These are phyloP conservation scores for Parapristionchus giblindavisi DNA, from an alignment of 2,888 invertebrate species.

Conservation along the genomic window DNA sequence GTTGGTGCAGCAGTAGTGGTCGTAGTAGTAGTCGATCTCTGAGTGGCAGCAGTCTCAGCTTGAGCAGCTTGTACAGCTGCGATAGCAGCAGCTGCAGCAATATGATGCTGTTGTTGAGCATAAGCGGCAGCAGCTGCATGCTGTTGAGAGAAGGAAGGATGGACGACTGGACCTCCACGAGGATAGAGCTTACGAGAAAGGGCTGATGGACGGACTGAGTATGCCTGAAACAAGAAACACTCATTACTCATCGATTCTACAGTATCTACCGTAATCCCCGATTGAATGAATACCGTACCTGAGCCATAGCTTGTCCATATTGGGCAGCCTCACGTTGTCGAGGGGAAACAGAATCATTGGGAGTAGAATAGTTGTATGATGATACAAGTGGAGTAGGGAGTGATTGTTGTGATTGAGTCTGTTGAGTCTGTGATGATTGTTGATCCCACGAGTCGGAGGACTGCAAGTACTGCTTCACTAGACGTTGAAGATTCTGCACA, in stretches of 20 bases:
- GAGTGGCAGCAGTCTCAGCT: background rate
- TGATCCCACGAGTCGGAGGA: background rate
- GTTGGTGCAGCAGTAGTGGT: too few relatives aligned
- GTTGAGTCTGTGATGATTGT: too few relatives aligned
- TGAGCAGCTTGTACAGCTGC: conserved; percentile 1
- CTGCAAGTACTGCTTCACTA: conserved; percentile 35
- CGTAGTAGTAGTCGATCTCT: too few relatives aligned
- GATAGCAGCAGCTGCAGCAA: too few relatives aligned
- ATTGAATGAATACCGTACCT: background rate
- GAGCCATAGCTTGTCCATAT: too few relatives aligned
- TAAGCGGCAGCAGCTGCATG: background rate
- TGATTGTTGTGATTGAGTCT: too few relatives aligned
- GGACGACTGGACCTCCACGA: conserved; percentile 19
- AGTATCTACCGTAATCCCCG: conserved; percentile 1
- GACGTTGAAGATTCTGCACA: conserved; percentile 31
- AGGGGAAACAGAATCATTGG: too few relatives aligned
- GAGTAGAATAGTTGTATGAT: too few relatives aligned
- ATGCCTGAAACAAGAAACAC: background rate
- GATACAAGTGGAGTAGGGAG: too few relatives aligned
- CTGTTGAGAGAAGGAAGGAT: conserved; percentile 4
- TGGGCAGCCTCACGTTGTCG: too few relatives aligned
- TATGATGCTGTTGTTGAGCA: background rate
- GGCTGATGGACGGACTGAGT: conserved; percentile 27
- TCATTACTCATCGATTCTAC: background rate
- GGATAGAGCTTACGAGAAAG: conserved; percentile 30